Evolutionary conservation across 1,140 invertebrate genomes (phyloP).

Genomic region (Oryctes rhinoceros): DNA sequence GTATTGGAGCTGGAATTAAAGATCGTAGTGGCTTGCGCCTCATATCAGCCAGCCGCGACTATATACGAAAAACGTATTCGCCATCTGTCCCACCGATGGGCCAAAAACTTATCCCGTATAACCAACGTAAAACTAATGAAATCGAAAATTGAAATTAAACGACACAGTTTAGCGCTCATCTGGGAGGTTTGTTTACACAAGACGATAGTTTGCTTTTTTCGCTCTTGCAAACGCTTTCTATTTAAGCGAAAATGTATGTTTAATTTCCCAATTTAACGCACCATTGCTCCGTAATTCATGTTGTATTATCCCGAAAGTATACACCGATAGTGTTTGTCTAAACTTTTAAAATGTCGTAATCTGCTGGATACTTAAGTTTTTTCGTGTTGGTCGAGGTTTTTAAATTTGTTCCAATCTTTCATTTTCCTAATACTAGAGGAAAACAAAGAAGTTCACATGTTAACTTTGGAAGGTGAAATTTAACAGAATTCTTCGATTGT

Average conservation of each 20-base stretch:
- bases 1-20: neutral
- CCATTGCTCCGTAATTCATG: too few species aligned
- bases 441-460: too few species aligned
- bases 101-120: neutral
- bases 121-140: neutral
- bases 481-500: too few species aligned
- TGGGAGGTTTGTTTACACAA: neutral
- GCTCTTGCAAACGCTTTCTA: neutral
- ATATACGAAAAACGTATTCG: neutral
- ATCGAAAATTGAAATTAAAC: neutral
- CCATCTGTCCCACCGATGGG: neutral
- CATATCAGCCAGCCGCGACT: neutral
- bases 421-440: too few species aligned
- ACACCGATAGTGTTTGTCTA: too few species aligned
- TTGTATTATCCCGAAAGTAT: too few species aligned
- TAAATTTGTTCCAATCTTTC: too few species aligned
- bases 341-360: too few species aligned
- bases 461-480: too few species aligned
- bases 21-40: neutral
- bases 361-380: too few species aligned
- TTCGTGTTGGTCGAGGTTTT: too few species aligned
- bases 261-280: neutral
- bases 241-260: neutral
- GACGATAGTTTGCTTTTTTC: neutral
- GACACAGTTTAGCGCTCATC: neutral